Base-by-base conservation (phyloP, 2,888 invertebrate genomes). In the Xestia ashworthii region DNA sequence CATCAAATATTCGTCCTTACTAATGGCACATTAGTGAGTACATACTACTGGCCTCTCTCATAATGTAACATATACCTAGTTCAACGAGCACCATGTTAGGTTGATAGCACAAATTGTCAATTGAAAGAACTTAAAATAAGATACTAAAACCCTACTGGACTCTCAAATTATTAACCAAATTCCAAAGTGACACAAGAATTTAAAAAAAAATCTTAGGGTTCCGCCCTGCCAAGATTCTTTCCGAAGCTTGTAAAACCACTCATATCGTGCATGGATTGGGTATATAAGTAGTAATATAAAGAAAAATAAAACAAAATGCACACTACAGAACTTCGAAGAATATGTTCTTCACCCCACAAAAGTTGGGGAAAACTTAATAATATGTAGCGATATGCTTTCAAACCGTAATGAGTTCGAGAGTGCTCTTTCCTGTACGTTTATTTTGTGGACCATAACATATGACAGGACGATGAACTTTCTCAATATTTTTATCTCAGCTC, bases 391-490 rank as follows among this genome's bases (percentile, higher is more conserved):
- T 89, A 89, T 87, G 89, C 90, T 92, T 89, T 91, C 92, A 91
- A 92, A 91, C 88, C 86, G 86, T 91, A 91, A 92, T 91, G 92
- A 92, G 91, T 83, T 82, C 69, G 83, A 81, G 90, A 92, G 92
- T 92, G 92, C 91, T 81, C 88, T 92, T 92, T 88, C 92, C 88
- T 92, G 92, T 91, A 87, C 89, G 66, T 75, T 82, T 82, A 86
- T 85, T 90, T 82, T 81, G 87, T 89, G 89, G 91, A 88, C 90
- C 89, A 86, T 88, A 81, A 82, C 79, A 78, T 74, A 84, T 85
- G 85, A 81, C 72, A 81, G 80, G 88, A 74, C 79, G 83, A 87
- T 88, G 85, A 85, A 87, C 89, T 87, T 83, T 71, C 67, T 70
- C 85, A 81, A 88, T 87, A 87, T 84, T 86, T 88, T 88, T 86